Evolutionary conservation across 2,113 vertebrate species (phyloP).

Genomic region (Heterotilapia buettikoferi): DNA sequence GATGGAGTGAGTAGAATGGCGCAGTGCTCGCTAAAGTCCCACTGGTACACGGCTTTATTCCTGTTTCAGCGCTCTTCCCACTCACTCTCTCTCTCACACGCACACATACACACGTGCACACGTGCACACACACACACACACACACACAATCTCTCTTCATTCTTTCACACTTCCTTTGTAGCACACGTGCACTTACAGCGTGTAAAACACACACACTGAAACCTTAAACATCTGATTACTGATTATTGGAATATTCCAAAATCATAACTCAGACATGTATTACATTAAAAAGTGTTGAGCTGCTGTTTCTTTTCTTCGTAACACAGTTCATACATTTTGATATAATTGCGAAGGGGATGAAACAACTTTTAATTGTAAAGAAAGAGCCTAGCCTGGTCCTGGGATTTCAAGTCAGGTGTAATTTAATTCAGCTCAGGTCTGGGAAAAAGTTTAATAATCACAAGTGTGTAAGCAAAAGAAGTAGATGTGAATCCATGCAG

Average conservation of each 20-base stretch:
- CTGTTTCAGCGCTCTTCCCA: constrained; percentile 11
- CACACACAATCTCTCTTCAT: not conserved
- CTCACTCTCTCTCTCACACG: not conserved
- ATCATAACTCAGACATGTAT: not conserved
- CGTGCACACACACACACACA: not conserved
- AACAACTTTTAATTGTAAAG: not conserved
- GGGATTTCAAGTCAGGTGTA: not conserved
- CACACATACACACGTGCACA: not conserved
- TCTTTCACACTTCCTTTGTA: not conserved
- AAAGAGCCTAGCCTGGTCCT: not conserved
- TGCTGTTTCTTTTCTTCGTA: not conserved
- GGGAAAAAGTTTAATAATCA: not conserved
- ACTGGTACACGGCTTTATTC: constrained; percentile 13
- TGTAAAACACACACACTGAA: not conserved
- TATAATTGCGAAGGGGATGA: not conserved
- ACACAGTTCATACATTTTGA: not conserved
- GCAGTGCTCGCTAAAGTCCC: constrained; percentile 48
- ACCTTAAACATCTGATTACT: not conserved
- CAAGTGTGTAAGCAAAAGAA: not conserved
- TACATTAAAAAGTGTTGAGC: not conserved
- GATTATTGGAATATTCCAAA: not conserved
- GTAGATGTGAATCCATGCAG: not conserved
- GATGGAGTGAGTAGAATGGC: constrained; percentile 33
- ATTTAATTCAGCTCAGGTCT: not conserved
- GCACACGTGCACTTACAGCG: not conserved